Conservation (phyloP, 2,113 vertebrate species). For the Sinocyclocheilus grahami region DNA sequence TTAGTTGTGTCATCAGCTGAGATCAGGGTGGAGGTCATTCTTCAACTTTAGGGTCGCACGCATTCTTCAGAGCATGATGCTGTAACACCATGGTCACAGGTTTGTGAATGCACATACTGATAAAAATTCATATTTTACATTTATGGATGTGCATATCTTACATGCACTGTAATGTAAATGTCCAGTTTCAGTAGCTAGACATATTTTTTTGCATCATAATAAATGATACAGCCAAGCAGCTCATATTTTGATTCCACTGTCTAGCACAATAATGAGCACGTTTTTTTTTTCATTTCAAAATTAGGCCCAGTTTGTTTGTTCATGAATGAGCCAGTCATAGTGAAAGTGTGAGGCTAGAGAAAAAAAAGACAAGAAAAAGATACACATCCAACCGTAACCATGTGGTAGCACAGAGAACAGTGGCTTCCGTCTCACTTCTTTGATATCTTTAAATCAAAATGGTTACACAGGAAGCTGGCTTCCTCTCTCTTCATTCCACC, state of each 20-base stretch:
- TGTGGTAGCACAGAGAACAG: conserved; percentile 52
- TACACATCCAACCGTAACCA: conserved; percentile 40
- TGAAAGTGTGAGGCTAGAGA: conserved; percentile 47
- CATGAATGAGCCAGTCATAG: conserved; percentile 58
- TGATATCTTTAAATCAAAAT: conserved; percentile 55
- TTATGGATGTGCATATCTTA: neutral
- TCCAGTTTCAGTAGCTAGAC: too few species aligned
- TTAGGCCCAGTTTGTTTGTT: conserved; percentile 28
- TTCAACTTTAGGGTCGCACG: too few species aligned
- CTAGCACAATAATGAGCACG: too few species aligned
- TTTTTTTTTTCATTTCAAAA: conserved; percentile 30
- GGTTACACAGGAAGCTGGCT: conserved; percentile 37
- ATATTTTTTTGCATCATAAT: too few species aligned
- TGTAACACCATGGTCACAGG: too few species aligned
- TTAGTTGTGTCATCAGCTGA: too few species aligned
- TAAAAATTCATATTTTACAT: neutral
- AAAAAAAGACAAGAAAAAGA: conserved; percentile 23
- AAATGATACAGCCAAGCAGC: too few species aligned
- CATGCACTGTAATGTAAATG: neutral
- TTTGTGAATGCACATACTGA: too few species aligned
- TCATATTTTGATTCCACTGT: too few species aligned
- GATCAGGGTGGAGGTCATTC: too few species aligned
- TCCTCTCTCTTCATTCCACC: conserved; percentile 19
- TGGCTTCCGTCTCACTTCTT: conserved; percentile 51
- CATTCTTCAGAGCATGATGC: too few species aligned